Evolutionary conservation across 2,888 invertebrate species (phyloP).

Genomic region (Diogma glabrata): DNA sequence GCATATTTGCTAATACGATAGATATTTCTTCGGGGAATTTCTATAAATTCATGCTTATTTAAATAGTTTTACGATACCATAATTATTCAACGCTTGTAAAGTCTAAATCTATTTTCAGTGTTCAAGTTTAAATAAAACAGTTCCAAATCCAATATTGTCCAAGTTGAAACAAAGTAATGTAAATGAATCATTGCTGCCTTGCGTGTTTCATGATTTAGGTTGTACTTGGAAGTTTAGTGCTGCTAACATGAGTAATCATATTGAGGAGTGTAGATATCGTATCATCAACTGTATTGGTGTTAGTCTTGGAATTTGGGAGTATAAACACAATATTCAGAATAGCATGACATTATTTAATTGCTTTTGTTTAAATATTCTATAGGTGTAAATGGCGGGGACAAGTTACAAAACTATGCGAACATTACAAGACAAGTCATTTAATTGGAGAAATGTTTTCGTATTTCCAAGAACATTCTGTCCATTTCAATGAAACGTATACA

Average conservation of each 20-base stretch:
- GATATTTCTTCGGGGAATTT: not conserved
- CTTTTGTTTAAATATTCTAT: too few relatives aligned
- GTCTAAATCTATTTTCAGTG: too few relatives aligned
- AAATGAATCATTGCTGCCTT: too few relatives aligned
- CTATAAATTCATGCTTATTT: not conserved
- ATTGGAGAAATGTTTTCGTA: not conserved
- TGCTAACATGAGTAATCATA: not conserved
- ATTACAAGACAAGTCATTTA: not conserved
- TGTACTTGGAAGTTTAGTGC: conserved; percentile 1
- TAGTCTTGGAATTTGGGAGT: not conserved
- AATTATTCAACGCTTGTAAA: too few relatives aligned
- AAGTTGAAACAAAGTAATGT: too few relatives aligned
- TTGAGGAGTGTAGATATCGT: not conserved
- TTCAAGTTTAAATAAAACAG: not conserved
- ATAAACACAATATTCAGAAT: too few relatives aligned
- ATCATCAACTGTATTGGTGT: not conserved
- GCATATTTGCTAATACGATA: not conserved
- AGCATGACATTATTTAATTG: too few relatives aligned
- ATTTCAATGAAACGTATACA: not conserved
- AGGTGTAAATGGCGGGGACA: conserved; percentile 1
- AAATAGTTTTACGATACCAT: too few relatives aligned
- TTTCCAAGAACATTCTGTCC: not conserved
- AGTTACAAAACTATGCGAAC: not conserved
- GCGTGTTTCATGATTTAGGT: not conserved
- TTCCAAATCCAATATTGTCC: not conserved